Evolutionary conservation across 1,140 invertebrate species (phyloP).

Genomic region (Drosophila subpulchrella): DNA sequence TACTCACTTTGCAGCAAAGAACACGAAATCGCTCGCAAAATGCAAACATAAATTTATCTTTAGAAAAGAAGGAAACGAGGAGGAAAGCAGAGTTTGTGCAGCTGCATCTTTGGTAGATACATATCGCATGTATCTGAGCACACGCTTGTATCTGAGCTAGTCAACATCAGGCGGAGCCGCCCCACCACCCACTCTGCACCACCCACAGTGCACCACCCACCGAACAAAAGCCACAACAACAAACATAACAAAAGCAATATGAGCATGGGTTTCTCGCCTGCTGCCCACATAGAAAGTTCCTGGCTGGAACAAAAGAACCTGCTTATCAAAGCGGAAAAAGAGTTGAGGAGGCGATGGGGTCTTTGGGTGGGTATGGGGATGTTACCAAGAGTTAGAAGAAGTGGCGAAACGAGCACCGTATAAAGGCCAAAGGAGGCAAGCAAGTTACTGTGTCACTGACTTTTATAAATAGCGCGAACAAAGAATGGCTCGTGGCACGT

Average conservation of each 20-base stretch:
- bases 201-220: slow-evolving; percentile 2
- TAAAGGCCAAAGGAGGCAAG: slow-evolving; percentile 51
- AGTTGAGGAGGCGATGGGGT: slow-evolving; percentile 42
- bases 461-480: slow-evolving; percentile 81
- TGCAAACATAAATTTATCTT: slow-evolving; percentile 49
- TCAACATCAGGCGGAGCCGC: slow-evolving; percentile 35
- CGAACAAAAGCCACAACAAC: slow-evolving; percentile 68
- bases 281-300: slow-evolving; percentile 65
- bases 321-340: slow-evolving; percentile 82
- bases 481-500: slow-evolving; percentile 66
- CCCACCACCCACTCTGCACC: background rate
- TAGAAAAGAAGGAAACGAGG: slow-evolving; percentile 6
- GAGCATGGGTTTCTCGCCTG: slow-evolving; percentile 56
- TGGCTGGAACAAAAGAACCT: slow-evolving; percentile 74
- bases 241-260: slow-evolving; percentile 70
- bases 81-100: slow-evolving; percentile 18
- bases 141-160: slow-evolving; percentile 62
- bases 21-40: slow-evolving; percentile 53
- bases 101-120: slow-evolving; percentile 60
- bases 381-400: slow-evolving; percentile 61
- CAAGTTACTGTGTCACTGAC: slow-evolving; percentile 80
- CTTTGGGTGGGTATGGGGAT: background rate
- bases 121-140: slow-evolving; percentile 62
- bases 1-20: slow-evolving; percentile 23
- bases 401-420: slow-evolving; percentile 64